phyloP scores from a whole-genome alignment of 2,888 invertebrate species.

The Scotopteryx bipunctaria region DNA sequence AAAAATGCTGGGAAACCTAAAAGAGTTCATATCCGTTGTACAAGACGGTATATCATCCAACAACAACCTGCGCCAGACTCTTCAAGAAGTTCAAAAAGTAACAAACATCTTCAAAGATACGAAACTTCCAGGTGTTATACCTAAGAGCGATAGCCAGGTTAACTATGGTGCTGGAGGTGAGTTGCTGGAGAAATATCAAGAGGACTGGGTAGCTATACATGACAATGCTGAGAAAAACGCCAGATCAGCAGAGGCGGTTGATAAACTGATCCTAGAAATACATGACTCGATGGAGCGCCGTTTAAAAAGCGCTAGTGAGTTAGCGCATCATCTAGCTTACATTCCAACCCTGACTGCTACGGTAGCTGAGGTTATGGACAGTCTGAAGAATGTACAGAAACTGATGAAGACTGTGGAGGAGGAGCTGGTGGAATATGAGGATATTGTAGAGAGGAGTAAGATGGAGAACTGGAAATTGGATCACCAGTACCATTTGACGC shows the following conservation, averaged over 20 bases:
- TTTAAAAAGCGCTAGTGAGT: constrained; percentile 63
- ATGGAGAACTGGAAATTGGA: constrained; percentile 88
- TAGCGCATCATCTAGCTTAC: constrained; percentile 62
- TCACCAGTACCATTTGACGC: constrained; percentile 87
- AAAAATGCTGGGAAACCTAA: constrained; percentile 75
- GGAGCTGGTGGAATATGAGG: constrained; percentile 85
- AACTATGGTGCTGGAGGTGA: constrained; percentile 86
- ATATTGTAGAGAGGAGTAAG: constrained; percentile 87
- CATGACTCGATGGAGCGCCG: constrained; percentile 59
- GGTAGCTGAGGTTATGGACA: constrained; percentile 78
- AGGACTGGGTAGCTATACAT: constrained; percentile 88
- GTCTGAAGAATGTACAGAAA: constrained; percentile 79
- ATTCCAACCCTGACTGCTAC: constrained; percentile 69
- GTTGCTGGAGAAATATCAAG: constrained; percentile 87
- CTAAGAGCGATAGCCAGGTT: constrained; percentile 60
- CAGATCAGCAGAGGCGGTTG: constrained; percentile 81
- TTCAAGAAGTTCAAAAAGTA: constrained; percentile 75
- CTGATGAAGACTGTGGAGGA: constrained; percentile 86
- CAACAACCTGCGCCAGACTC: constrained; percentile 68
- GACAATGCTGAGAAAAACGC: constrained; percentile 87
- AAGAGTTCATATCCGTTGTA: constrained; percentile 76
- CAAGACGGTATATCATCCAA: constrained; percentile 74
- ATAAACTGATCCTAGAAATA: constrained; percentile 65
- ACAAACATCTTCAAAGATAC: constrained; percentile 73
- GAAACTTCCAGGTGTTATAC: constrained; percentile 41